Conservation (phyloP, 1,140 invertebrate genomes). For the Bombus confusus region DNA sequence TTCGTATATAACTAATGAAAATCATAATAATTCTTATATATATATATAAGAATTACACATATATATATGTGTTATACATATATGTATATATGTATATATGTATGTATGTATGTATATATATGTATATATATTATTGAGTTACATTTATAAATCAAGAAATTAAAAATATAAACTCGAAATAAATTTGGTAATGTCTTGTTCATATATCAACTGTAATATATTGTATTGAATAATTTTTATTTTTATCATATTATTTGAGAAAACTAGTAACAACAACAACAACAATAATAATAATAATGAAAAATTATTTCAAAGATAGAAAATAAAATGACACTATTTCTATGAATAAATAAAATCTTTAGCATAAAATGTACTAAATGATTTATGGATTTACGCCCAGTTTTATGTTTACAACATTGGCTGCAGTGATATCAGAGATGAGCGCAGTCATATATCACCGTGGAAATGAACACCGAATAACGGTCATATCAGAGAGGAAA, state of each 20-base stretch:
- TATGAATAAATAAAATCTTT: conserved; percentile 21
- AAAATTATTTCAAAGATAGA: not conserved
- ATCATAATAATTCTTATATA: not conserved
- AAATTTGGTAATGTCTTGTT: not conserved
- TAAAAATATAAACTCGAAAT: not conserved
- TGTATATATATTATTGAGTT: not conserved
- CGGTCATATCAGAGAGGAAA: too few relatives aligned
- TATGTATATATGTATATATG: too few relatives aligned
- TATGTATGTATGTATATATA: too few relatives aligned
- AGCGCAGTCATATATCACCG: too few relatives aligned
- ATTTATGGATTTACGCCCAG: too few relatives aligned
- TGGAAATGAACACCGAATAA: too few relatives aligned
- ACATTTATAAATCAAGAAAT: not conserved
- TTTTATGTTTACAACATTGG: conserved; percentile 20
- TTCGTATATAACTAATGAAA: not conserved
- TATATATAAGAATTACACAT: too few relatives aligned
- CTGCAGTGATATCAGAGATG: not conserved
- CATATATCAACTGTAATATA: not conserved
- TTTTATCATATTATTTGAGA: not conserved
- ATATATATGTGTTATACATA: too few relatives aligned
- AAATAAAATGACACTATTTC: not conserved
- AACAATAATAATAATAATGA: not conserved
- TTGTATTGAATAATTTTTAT: not conserved
- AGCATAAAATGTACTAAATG: not conserved
- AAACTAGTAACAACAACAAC: not conserved